Percentiles rank a stretch among this genome's conserved stretches.
These are phyloP conservation scores for Baccha elongata DNA, from an alignment of 2,888 invertebrate genomes.

Conservation along the genomic window DNA sequence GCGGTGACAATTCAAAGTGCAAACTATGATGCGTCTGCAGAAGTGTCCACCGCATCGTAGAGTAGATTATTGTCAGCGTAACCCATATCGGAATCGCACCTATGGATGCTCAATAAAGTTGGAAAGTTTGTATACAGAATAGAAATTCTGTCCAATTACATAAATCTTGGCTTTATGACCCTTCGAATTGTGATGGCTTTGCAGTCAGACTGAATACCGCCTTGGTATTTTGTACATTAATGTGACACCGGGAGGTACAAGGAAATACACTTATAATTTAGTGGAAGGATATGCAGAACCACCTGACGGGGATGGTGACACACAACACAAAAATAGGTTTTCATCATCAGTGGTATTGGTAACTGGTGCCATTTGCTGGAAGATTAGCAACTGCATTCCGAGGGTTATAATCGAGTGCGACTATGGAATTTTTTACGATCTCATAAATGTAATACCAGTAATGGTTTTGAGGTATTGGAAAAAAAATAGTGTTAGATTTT, in stretches of 20 bases:
- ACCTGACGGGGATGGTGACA: conserved; percentile 8
- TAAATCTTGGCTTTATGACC: conserved; percentile 67
- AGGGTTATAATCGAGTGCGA: conserved; percentile 61
- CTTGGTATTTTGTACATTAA: conserved; percentile 54
- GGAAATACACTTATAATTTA: conserved; percentile 67
- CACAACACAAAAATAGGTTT: conserved; percentile 49
- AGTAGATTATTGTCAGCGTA: conserved; percentile 71
- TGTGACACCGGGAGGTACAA: conserved; percentile 60
- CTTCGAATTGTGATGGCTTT: conserved; percentile 12
- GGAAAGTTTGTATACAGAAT: conserved; percentile 69
- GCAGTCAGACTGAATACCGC: conserved; percentile 24
- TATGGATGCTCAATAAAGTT: conserved; percentile 69
- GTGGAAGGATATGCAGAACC: conserved; percentile 61
- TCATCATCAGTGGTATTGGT: neutral
- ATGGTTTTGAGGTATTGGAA: conserved; percentile 47
- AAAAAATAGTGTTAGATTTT: conserved; percentile 32
- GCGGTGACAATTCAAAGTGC: conserved; percentile 54
- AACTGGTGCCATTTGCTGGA: conserved; percentile 4
- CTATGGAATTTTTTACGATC: conserved; percentile 66
- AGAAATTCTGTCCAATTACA: conserved; percentile 73
- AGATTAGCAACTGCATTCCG: conserved; percentile 66
- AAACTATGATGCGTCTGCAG: conserved; percentile 55
- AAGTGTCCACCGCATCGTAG: conserved; percentile 64
- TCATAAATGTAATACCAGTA: conserved; percentile 54
- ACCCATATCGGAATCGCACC: conserved; percentile 70